phyloP scores from a whole-genome alignment of 2,888 invertebrate species.

The Oligia latruncula region DNA sequence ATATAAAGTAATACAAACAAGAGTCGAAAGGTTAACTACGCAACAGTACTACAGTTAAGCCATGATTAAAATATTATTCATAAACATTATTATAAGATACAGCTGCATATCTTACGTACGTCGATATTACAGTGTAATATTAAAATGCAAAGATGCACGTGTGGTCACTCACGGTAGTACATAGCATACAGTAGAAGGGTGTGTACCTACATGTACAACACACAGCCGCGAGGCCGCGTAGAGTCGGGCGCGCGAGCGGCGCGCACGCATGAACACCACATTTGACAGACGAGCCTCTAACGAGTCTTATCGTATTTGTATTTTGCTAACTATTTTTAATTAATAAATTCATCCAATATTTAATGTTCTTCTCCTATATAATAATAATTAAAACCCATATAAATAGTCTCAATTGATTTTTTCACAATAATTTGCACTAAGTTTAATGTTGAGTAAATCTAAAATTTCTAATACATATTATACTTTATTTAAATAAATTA shows the following conservation, averaged over 20 bases:
- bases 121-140: constrained; percentile 85
- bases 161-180: constrained; percentile 72
- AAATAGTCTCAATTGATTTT: constrained; percentile 89
- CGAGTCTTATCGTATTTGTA: constrained; percentile 90
- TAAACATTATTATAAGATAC: constrained; percentile 88
- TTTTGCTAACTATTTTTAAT: constrained; percentile 90
- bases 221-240: constrained; percentile 54
- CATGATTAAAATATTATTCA: constrained; percentile 88
- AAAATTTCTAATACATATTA: constrained; percentile 90
- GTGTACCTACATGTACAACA: constrained; percentile 29
- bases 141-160: constrained; percentile 80
- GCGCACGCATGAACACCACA: constrained; percentile 71
- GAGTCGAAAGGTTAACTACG: constrained; percentile 89
- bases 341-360: constrained; percentile 91
- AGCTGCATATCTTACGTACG: constrained; percentile 83
- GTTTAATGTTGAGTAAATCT: constrained; percentile 90
- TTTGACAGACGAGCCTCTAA: constrained; percentile 89
- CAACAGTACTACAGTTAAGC: constrained; percentile 89
- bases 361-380: constrained; percentile 88
- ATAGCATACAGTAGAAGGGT: constrained; percentile 27
- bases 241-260: constrained; percentile 66
- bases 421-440: constrained; percentile 90
- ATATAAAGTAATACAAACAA: constrained; percentile 90
- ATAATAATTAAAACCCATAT: constrained; percentile 90
- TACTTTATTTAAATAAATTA: constrained; percentile 89